Conservation (phyloP, 2,113 vertebrate species). For the Proterorhinus semilunaris region DNA sequence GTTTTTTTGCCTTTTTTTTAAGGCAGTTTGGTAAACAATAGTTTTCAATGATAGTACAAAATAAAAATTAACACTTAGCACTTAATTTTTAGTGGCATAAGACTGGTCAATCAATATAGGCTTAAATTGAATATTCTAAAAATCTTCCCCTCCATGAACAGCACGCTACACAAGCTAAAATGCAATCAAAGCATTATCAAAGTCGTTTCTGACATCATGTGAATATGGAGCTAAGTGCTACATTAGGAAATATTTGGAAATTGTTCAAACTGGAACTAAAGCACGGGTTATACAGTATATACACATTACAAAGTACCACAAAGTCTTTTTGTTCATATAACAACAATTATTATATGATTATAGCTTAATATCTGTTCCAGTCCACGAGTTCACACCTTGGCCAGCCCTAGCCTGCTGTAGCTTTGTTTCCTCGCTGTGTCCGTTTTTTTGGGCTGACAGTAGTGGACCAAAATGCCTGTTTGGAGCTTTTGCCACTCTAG, state of each 20-base stretch:
- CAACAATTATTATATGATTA: slow-evolving; percentile 39
- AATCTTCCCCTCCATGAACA: slow-evolving; percentile 19
- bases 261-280: slow-evolving; percentile 11
- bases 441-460: slow-evolving; percentile 36
- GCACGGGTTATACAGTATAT: slow-evolving; percentile 30
- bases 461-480: slow-evolving; percentile 46
- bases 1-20: no score
- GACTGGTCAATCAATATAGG: not conserved
- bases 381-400: slow-evolving; percentile 36
- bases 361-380: slow-evolving; percentile 61
- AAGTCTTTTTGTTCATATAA: slow-evolving; percentile 39
- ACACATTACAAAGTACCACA: slow-evolving; percentile 63
- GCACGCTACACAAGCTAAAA: not conserved
- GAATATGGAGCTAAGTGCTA: slow-evolving; percentile 74
- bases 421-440: slow-evolving; percentile 13
- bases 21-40: not conserved
- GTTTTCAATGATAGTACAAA: not conserved
- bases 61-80: no score
- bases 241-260: slow-evolving; percentile 52
- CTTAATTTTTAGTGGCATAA: not conserved
- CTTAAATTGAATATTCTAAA: not conserved
- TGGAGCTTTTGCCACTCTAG: slow-evolving; percentile 16
- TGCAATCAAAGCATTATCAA: not conserved
- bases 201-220: slow-evolving; percentile 1
- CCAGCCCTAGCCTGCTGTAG: slow-evolving; percentile 59